These are phyloP conservation scores for Dicerorhinus sumatrensis DNA, from an alignment of 2,113 vertebrate genomes.

Conservation along the genomic window DNA sequence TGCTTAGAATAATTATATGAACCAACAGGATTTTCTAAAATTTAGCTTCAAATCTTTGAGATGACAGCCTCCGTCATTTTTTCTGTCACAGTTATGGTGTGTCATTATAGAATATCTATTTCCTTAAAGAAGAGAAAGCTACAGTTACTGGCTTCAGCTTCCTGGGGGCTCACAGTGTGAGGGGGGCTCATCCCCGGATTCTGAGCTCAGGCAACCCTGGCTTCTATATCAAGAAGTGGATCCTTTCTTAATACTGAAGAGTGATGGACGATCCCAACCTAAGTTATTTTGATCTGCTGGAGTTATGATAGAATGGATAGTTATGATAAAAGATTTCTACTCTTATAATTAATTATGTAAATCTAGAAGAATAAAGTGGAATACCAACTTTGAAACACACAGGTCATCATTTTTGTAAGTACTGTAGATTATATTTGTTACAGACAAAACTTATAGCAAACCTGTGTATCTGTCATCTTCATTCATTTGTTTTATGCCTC, in stretches of 20 bases:
- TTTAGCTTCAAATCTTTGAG: neutral
- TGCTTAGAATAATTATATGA: conserved; percentile 18
- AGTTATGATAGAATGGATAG: neutral
- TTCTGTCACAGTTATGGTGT: neutral
- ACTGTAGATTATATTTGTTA: neutral
- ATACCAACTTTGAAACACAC: neutral
- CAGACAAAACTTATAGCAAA: conserved; percentile 14
- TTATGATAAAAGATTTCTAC: neutral
- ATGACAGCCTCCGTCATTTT: neutral
- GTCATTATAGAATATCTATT: neutral
- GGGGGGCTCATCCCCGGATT: neutral
- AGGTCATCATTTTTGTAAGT: neutral
- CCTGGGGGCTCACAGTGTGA: neutral
- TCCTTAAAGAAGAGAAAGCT: neutral
- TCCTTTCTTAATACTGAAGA: neutral
- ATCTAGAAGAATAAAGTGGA: neutral
- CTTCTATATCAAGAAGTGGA: neutral
- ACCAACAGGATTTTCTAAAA: conserved; percentile 19
- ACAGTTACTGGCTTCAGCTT: neutral
- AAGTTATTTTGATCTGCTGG: neutral
- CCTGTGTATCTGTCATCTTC: conserved; percentile 25
- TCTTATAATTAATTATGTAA: neutral
- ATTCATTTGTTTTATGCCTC: neutral
- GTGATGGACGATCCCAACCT: neutral
- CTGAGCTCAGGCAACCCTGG: neutral